Conservation (phyloP, 2,888 invertebrate species). For the Amiota mariae region DNA sequence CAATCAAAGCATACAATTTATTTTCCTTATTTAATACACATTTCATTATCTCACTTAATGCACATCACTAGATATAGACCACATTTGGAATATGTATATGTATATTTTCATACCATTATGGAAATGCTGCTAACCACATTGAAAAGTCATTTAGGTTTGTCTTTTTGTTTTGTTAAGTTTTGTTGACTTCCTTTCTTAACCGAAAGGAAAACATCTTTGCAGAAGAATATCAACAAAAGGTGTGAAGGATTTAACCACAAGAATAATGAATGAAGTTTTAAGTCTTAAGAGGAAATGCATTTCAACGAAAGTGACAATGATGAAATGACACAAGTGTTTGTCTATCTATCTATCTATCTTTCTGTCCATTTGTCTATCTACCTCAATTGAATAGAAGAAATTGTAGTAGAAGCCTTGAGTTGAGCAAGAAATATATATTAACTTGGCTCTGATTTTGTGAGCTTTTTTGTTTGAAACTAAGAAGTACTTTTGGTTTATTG, state of each 20-base stretch:
- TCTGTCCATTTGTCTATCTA: conserved; percentile 36
- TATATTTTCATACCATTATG: conserved; percentile 49
- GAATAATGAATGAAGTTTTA: conserved; percentile 62
- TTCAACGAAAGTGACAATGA: conserved; percentile 45
- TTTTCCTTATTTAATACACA: neutral
- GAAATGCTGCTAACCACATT: conserved; percentile 50
- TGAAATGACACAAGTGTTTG: conserved; percentile 53
- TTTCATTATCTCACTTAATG: neutral
- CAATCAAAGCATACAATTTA: no score
- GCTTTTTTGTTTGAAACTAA: conserved; percentile 45
- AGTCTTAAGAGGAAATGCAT: conserved; percentile 47
- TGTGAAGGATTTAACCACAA: conserved; percentile 49
- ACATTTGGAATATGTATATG: neutral
- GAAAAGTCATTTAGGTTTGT: conserved; percentile 58
- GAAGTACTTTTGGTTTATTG: conserved; percentile 47
- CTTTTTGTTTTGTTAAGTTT: conserved; percentile 19
- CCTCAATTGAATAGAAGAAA: conserved; percentile 34
- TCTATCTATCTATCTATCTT: conserved; percentile 45
- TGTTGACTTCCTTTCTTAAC: conserved; percentile 5
- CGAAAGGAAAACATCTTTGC: conserved; percentile 20
- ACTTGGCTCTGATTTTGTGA: conserved; percentile 49
- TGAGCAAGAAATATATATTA: conserved; percentile 25
- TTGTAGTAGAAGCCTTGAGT: conserved; percentile 14
- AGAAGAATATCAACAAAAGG: conserved; percentile 14
- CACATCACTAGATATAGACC: neutral